Conservation (phyloP, 2,888 invertebrate genomes). For the Rhopalosiphum nymphaeae region DNA sequence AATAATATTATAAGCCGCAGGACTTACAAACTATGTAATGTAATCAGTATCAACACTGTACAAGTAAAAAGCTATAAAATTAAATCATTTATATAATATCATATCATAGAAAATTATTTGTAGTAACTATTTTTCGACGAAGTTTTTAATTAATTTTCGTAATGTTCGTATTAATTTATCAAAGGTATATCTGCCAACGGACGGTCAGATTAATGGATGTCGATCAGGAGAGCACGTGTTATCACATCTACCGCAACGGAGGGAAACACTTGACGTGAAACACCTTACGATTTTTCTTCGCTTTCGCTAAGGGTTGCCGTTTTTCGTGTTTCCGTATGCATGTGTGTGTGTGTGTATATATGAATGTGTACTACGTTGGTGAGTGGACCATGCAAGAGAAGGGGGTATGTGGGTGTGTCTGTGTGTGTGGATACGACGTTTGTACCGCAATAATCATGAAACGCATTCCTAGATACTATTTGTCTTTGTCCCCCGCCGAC, state of each 20-base stretch:
- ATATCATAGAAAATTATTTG: background rate
- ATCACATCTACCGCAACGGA: constrained; percentile 11
- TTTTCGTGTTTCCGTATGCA: background rate
- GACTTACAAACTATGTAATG: background rate
- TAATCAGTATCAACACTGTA: background rate
- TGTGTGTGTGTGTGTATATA: background rate
- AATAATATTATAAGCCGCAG: background rate
- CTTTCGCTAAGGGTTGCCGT: background rate
- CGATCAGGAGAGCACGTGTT: constrained; percentile 52
- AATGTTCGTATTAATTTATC: constrained; percentile 48
- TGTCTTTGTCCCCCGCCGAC: constrained; percentile 48
- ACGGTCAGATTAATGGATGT: constrained; percentile 54
- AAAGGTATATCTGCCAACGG: background rate
- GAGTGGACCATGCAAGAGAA: background rate
- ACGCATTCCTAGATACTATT: constrained; percentile 45
- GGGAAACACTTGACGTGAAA: constrained; percentile 38
- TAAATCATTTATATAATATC: background rate
- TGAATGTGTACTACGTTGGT: background rate
- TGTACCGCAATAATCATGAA: constrained; percentile 43
- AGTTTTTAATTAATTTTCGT: constrained; percentile 49
- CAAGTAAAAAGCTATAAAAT: background rate
- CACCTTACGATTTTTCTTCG: constrained; percentile 52
- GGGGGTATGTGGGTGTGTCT: background rate
- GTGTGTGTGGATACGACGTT: background rate
- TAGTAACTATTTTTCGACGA: background rate